phyloP scores from a whole-genome alignment of 2,888 invertebrate species.

The Anorthoa munda region DNA sequence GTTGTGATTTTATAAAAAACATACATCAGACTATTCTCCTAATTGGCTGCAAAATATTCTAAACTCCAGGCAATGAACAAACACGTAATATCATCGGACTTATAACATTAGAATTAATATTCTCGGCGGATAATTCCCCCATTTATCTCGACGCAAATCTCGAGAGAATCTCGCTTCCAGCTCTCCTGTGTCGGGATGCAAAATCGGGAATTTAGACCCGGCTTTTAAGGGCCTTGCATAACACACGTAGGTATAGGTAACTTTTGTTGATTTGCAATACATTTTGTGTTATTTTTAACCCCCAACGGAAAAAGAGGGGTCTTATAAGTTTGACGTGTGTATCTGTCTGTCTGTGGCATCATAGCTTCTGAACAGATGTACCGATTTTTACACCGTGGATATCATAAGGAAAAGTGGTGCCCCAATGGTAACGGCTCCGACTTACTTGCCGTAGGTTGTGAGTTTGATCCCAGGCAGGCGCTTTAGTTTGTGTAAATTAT shows the following conservation, averaged over 20 bases:
- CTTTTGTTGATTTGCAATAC: constrained; percentile 2
- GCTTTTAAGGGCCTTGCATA: constrained; percentile 33
- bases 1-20: background rate
- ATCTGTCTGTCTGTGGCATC: too few relatives aligned
- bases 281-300: background rate
- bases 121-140: too few relatives aligned
- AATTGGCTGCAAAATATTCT: constrained; percentile 25
- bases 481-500: too few relatives aligned
- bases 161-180: constrained; percentile 28
- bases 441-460: too few relatives aligned
- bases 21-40: constrained; percentile 22
- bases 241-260: background rate
- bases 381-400: too few relatives aligned
- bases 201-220: constrained; percentile 40
- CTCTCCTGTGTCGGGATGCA: constrained; percentile 29
- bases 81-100: constrained; percentile 25
- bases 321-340: too few relatives aligned
- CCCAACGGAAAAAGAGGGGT: too few relatives aligned
- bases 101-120: constrained; percentile 56
- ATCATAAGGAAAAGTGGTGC: too few relatives aligned
- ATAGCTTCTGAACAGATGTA: too few relatives aligned
- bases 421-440: too few relatives aligned
- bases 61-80: constrained; percentile 27
- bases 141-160: constrained; percentile 53
- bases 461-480: too few relatives aligned